Evolutionary conservation across 2,888 invertebrate species (phyloP).

Genomic region (Corbicula japonica): DNA sequence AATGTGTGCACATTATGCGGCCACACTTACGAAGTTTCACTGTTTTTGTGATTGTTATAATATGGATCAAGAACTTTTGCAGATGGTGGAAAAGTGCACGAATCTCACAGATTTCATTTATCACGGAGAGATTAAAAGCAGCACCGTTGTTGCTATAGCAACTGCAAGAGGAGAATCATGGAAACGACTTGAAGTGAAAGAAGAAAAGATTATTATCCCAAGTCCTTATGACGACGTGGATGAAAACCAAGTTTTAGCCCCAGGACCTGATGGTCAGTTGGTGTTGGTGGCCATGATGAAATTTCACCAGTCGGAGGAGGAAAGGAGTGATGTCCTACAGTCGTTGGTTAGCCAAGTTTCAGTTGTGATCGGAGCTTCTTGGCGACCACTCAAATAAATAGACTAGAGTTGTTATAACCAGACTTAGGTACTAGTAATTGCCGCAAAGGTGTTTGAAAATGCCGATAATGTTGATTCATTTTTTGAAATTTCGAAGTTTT

Average conservation of each 20-base stretch:
- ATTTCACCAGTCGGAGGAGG: constrained; percentile 61
- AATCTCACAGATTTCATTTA: constrained; percentile 72
- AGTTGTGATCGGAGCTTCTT: constrained; percentile 40
- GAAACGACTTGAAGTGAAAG: constrained; percentile 72
- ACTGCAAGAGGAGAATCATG: constrained; percentile 58
- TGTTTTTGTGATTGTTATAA: constrained; percentile 70
- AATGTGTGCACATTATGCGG: constrained; percentile 68
- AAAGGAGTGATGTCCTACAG: constrained; percentile 23
- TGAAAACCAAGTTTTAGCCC: constrained; percentile 74
- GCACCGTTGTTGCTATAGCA: constrained; percentile 70
- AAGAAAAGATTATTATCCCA: constrained; percentile 60
- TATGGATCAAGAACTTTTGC: constrained; percentile 66
- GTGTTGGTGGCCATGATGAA: constrained; percentile 60
- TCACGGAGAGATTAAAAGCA: constrained; percentile 68
- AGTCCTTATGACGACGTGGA: constrained; percentile 63
- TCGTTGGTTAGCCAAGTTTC: constrained; percentile 50
- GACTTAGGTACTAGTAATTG: too few species aligned
- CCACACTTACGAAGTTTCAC: constrained; percentile 70
- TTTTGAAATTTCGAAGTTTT: too few species aligned
- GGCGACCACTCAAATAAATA: constrained; percentile 51
- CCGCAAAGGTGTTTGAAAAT: too few species aligned
- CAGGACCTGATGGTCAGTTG: constrained; percentile 64
- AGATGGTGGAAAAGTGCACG: constrained; percentile 65
- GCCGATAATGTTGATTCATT: too few species aligned
- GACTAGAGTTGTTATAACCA: too few species aligned